These are phyloP conservation scores for Drosophila elegans DNA, from an alignment of 1,140 invertebrate genomes.

Conservation along the genomic window DNA sequence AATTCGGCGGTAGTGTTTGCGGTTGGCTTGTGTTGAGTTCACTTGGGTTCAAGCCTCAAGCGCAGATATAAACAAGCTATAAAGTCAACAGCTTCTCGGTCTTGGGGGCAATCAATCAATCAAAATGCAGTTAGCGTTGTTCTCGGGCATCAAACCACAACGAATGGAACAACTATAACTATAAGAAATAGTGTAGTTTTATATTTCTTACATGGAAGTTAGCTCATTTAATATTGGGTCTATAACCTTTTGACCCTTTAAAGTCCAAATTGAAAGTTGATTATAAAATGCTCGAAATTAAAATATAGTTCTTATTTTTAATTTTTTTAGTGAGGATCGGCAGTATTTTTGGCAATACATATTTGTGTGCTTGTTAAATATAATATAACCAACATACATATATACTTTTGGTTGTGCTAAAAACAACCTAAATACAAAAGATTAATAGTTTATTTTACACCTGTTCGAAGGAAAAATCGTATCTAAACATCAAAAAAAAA, in stretches of 20 bases:
- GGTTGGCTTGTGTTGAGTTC: conserved; percentile 70
- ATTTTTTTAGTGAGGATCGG: too few species aligned
- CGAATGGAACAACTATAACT: conserved; percentile 19
- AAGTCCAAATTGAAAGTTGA: too few species aligned
- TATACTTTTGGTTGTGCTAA: too few species aligned
- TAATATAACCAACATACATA: too few species aligned
- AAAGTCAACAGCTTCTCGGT: conserved; percentile 44
- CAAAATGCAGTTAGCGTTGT: conserved; percentile 65
- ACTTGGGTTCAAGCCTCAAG: conserved; percentile 67
- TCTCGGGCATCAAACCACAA: conserved; percentile 3
- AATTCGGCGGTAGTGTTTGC: conserved; percentile 48
- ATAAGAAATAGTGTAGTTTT: conserved; percentile 12
- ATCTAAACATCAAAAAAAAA: too few species aligned
- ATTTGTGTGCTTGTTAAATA: too few species aligned
- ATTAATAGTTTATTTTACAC: too few species aligned
- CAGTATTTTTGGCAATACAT: too few species aligned
- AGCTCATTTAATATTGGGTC: background rate
- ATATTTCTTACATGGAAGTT: conserved; percentile 2
- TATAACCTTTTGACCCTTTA: background rate
- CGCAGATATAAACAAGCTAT: conserved; percentile 65
- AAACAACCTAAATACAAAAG: too few species aligned
- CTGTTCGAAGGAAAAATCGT: too few species aligned
- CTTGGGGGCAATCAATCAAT: conserved; percentile 66
- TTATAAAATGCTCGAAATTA: too few species aligned
- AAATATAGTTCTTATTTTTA: too few species aligned